phyloP scores from a whole-genome alignment of 2,113 vertebrate species.

The Pterocles gutturalis region DNA sequence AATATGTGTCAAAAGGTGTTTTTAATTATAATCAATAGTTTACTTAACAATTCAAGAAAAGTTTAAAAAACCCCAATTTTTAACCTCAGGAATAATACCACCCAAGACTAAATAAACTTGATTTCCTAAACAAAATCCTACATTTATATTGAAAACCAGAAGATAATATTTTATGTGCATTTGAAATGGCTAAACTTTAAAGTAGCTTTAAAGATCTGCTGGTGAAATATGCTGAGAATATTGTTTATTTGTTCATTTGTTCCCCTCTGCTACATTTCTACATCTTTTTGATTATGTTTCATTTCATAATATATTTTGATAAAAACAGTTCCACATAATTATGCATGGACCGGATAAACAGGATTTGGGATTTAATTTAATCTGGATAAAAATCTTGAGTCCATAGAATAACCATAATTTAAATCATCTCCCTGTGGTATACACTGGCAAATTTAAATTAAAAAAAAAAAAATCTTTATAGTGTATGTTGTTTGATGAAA shows the following conservation, averaged over 20 bases:
- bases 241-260: constrained; percentile 30
- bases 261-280: constrained; percentile 10
- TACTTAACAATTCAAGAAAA: not conserved
- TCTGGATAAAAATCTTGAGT: constrained; percentile 54
- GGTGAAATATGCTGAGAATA: not conserved
- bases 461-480: not conserved
- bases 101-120: not conserved
- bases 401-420: constrained; percentile 44
- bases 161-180: not conserved
- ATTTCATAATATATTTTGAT: constrained; percentile 49
- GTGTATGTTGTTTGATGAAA: not conserved
- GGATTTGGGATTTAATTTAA: constrained; percentile 65
- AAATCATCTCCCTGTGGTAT: not conserved
- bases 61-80: not conserved
- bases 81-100: not conserved
- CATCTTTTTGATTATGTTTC: constrained; percentile 21
- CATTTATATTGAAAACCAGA: not conserved
- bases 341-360: constrained; percentile 42
- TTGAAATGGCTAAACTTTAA: not conserved
- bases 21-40: not conserved
- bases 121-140: not conserved
- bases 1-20: constrained; percentile 25
- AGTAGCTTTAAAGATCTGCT: not conserved
- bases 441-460: constrained; percentile 29
- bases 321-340: constrained; percentile 43